Evolutionary conservation across 2,797 vertebrate species (phyloP).

Genomic region (Myioborus melanocephalus): DNA sequence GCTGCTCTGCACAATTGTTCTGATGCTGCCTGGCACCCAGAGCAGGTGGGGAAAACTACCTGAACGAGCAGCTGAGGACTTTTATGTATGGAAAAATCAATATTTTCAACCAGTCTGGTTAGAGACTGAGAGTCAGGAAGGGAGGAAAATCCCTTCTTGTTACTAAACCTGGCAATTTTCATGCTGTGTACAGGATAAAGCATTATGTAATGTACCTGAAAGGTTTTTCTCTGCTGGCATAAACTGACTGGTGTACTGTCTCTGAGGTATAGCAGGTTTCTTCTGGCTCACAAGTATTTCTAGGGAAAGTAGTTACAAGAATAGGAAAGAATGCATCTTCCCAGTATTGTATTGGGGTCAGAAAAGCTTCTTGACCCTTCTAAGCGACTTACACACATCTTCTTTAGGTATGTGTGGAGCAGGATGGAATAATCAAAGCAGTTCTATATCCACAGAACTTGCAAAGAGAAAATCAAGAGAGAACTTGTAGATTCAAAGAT

Average conservation of each 20-base stretch:
- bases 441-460: not conserved
- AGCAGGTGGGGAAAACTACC: not conserved
- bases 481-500: accelerated
- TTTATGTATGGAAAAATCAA: not conserved
- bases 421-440: not conserved
- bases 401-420: not conserved
- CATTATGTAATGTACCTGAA: not conserved
- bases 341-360: accelerated
- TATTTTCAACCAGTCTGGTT: not conserved
- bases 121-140: not conserved
- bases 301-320: not conserved
- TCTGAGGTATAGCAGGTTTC: not conserved
- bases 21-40: not conserved
- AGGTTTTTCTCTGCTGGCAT: not conserved
- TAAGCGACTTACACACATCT: accelerated
- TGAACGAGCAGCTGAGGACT: not conserved
- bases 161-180: not conserved
- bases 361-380: not conserved
- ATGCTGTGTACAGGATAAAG: not conserved
- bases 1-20: not conserved
- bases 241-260: not conserved
- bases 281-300: not conserved
- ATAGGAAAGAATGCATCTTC: not conserved
- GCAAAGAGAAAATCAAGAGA: not conserved
- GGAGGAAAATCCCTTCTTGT: not conserved